Evolutionary conservation across 2,113 vertebrate genomes (phyloP), one percentile per base, ranked within the genome.

Genomic region (Platichthys stellatus): DNA sequence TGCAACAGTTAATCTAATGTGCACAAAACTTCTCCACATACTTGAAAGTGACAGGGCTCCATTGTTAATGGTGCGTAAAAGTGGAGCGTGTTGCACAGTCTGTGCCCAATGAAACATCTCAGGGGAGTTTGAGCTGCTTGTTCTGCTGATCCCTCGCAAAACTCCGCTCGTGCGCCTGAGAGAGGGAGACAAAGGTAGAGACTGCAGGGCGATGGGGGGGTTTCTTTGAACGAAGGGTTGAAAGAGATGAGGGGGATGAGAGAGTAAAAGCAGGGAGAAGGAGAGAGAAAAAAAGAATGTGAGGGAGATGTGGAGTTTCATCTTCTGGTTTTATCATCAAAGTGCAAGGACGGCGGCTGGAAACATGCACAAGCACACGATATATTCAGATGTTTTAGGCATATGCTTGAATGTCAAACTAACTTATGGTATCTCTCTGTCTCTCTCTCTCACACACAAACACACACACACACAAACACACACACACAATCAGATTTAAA

Each of bases 261-360:
- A 31, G 21, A 53, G 13, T 11, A 8, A 65, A 47, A 28, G 26
- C 51, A 54, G 51, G n/a, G 1, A 6, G 67, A 26, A 13, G 45
- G 31, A 49, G 4, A 60, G 21, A 51, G 3, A 5, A 64, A 23
- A 23, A 53, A 61, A 43, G 53, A 23, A 40, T 6, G 53, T 31
- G n/a, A 47, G 6, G 11, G 24, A 58, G 15, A 53, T 59, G 64
- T 53, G 31, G 31, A 64, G 71, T 35, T 69, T 63, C 43, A 51
- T 72, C 63, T 21, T 81, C 69, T 81, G 86, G 54, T 77, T 89
- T 82, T 63, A 63, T 67, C 80, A 81, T 89, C 62, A 87, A 23
- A 54, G 80, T 4, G 49, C 51, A 31, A 51, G 56, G 71, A 74
- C 57, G 53, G 56, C 26, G 13, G 2, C 65, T 31, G 51, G n/a